A percentile compares a stretch with the other conserved stretches of the same genome.
These are phyloP conservation scores for Anas acuta DNA, from an alignment of 2,797 vertebrate species.

Conservation along the genomic window DNA sequence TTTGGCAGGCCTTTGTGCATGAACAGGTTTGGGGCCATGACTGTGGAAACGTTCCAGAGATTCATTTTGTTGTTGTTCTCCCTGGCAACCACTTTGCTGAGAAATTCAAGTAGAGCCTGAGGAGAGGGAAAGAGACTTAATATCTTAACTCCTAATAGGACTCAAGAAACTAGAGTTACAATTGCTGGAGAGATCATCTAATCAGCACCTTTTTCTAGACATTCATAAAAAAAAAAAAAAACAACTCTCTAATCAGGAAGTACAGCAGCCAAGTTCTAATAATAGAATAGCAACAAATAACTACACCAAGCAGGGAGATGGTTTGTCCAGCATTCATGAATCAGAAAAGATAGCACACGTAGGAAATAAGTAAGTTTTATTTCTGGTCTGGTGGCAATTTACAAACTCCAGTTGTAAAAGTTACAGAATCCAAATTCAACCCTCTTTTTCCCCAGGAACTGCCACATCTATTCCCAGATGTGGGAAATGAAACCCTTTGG, in stretches of 20 bases:
- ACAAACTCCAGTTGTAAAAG: background rate
- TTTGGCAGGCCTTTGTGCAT: constrained; percentile 85
- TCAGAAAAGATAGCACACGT: background rate
- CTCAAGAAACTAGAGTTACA: background rate
- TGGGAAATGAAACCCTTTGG: background rate
- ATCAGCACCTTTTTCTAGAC: background rate
- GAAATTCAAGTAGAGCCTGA: constrained; percentile 90
- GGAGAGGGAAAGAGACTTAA: background rate
- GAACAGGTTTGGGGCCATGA: constrained; percentile 94
- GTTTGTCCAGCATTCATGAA: background rate
- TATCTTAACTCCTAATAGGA: background rate
- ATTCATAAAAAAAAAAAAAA: background rate
- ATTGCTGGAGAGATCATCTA: background rate
- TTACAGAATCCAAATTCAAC: background rate
- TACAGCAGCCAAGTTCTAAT: background rate
- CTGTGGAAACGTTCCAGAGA: constrained; percentile 93
- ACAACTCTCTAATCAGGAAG: background rate
- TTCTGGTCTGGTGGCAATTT: background rate
- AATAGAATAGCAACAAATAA: background rate
- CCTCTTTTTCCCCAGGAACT: fast-evolving
- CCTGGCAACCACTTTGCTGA: constrained; percentile 86
- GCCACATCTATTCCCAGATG: background rate
- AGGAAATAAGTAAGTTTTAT: background rate
- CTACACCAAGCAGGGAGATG: fast-evolving
- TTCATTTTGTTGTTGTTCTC: constrained; percentile 92